These are phyloP conservation scores for Syngnathus typhle DNA, from an alignment of 2,113 vertebrate genomes.

Conservation along the genomic window DNA sequence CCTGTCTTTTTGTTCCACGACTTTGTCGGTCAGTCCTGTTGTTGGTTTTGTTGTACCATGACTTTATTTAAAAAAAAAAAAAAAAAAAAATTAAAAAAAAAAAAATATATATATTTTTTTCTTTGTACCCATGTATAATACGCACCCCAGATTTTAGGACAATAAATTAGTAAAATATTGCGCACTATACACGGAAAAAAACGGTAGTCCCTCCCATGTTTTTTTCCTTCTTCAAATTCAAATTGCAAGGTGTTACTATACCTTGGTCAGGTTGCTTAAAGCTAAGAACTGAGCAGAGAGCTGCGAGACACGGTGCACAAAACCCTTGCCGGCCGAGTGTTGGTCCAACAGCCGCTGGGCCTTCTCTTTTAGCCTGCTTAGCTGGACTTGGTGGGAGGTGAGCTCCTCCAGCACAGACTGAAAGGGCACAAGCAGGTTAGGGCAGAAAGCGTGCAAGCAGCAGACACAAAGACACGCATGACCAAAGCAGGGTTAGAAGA, in stretches of 20 bases:
- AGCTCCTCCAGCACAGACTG: slow-evolving; percentile 98
- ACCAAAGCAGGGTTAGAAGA: slow-evolving; percentile 25
- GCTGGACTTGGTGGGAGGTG: slow-evolving; percentile 85
- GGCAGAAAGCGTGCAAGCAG: slow-evolving; percentile 68
- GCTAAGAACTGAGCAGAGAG: slow-evolving; percentile 93
- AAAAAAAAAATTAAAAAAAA: no score
- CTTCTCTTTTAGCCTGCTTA: slow-evolving; percentile 90
- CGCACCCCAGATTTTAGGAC: no score
- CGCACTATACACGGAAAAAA: no score
- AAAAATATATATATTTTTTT: no score
- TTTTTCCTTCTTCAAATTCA: slow-evolving; percentile 47
- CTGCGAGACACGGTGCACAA: slow-evolving; percentile 93
- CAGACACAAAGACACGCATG: slow-evolving; percentile 25
- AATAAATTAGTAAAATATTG: no score
- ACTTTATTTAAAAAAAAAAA: no score
- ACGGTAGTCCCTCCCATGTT: background rate
- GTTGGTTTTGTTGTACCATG: no score
- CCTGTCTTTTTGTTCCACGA: no score
- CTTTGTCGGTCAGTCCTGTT: no score
- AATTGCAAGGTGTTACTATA: slow-evolving; percentile 61
- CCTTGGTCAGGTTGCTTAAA: slow-evolving; percentile 96
- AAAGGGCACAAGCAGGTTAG: slow-evolving; percentile 86
- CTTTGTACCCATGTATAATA: no score
- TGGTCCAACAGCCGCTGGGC: slow-evolving; percentile 93
- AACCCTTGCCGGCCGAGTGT: slow-evolving; percentile 90